Evolutionary conservation across 2,888 invertebrate genomes (phyloP), one percentile per base, ranked within the genome.

Genomic region (Erynnis tages): DNA sequence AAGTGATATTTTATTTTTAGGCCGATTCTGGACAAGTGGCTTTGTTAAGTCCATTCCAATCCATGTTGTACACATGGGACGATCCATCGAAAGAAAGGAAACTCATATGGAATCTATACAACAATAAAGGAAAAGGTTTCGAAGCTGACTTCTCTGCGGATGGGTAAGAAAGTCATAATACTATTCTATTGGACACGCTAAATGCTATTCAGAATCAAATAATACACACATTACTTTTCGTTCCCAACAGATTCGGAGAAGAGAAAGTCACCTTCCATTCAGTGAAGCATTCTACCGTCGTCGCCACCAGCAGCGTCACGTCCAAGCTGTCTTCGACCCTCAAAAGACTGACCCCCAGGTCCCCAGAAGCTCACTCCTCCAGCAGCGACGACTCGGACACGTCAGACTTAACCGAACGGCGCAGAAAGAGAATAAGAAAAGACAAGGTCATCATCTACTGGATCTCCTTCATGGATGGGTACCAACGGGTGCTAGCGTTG

Each of bases 41-140:
- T 0, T 79, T 96, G 17, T 77, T 96, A 40, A 94, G 93, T 65
- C 95, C 96, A 0, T 93, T 92, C 62, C 93, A 95, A 75, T 93
- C 94, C 6, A 83, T 95, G 68, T 75, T 96, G 25, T 96, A 95
- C 70, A 96, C 96, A 0, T 96, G 96, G 96, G 96, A 96, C 65
- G 95, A 96, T 74, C 96, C 96, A 0, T 92, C 92, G 0, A 92
- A 93, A 48, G 92, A 93, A 8, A 87, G 95, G 55, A 91, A 91
- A 44, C 83, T 96, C 1, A 87, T 94, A 61, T 96, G 96, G 96
- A 96, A 95, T 71, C 93, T 95, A 8, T 96, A 95, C 73, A 95
- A 94, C 63, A 93, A 94, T 63, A 94, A 94, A 70, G 93, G 93
- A 23, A 91, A 92, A 57, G 95, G 95, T 48, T 94, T 93, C 65